Evolutionary conservation across 1,140 invertebrate genomes (phyloP).

Genomic region (Idris sp.): DNA sequence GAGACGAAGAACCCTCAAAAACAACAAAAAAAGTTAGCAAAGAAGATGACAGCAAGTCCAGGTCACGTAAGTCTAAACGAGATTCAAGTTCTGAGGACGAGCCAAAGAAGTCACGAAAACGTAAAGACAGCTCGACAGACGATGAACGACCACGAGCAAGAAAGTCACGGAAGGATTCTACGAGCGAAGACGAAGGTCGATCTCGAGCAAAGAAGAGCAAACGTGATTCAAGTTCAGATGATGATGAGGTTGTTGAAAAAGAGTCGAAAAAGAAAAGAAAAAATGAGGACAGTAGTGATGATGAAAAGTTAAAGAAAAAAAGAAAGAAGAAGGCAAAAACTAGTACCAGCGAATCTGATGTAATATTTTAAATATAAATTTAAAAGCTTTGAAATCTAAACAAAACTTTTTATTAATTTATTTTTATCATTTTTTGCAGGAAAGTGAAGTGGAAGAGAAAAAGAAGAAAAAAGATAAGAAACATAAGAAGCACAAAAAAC

Average conservation of each 20-base stretch:
- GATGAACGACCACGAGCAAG: conserved; percentile 74
- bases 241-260: conserved; percentile 76
- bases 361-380: no score
- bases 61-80: conserved; percentile 75
- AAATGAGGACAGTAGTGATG: conserved; percentile 82
- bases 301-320: conserved; percentile 83
- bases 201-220: conserved; percentile 71
- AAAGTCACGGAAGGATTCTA: conserved; percentile 79
- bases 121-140: conserved; percentile 75
- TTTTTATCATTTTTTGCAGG: conserved; percentile 66
- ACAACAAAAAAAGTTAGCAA: conserved; percentile 80
- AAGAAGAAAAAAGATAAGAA: conserved; percentile 85
- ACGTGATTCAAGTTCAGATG: conserved; percentile 76
- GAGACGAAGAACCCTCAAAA: conserved; percentile 80
- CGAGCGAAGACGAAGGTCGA: conserved; percentile 72
- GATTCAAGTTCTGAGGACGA: conserved; percentile 82
- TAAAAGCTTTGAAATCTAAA: no score
- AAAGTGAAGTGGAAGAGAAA: conserved; percentile 84
- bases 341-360: conserved; percentile 76
- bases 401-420: neutral
- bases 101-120: conserved; percentile 73
- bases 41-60: conserved; percentile 77
- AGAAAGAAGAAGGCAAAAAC: conserved; percentile 84
- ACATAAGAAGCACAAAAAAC: conserved; percentile 85
- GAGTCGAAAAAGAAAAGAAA: conserved; percentile 77